Percentiles rank a stretch among this genome's conserved stretches.
Evolutionary conservation across 2,888 invertebrate species (phyloP).

Genomic region (Tipula confusa): DNA sequence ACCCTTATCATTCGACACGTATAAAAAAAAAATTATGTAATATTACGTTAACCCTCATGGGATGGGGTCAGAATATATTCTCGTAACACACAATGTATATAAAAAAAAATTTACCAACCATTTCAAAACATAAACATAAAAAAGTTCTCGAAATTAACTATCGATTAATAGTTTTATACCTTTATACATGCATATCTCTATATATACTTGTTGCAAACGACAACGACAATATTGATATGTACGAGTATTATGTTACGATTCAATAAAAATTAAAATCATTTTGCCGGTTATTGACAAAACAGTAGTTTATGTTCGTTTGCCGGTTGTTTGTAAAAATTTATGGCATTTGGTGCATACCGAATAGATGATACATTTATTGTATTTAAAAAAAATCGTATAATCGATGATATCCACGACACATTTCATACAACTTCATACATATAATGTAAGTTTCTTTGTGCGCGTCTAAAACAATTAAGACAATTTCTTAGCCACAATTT

Average conservation of each 20-base stretch:
- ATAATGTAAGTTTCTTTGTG: not conserved
- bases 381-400: not conserved
- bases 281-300: slow-evolving; percentile 1
- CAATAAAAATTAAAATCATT: not conserved
- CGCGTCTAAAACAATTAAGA: not conserved
- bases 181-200: not conserved
- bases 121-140: not conserved
- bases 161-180: not conserved
- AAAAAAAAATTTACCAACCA: not conserved
- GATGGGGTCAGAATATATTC: not conserved
- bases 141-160: not conserved
- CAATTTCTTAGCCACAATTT: not conserved
- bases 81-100: not conserved
- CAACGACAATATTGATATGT: not conserved
- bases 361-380: not conserved
- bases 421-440: not conserved
- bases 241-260: not conserved
- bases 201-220: not conserved
- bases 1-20: not conserved
- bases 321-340: not conserved
- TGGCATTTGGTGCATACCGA: not conserved
- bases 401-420: not conserved
- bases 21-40: not conserved
- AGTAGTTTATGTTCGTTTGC: not conserved
- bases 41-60: not conserved